These are phyloP conservation scores for Oxystoma pomonae DNA, from an alignment of 2,888 invertebrate genomes.

Conservation along the genomic window DNA sequence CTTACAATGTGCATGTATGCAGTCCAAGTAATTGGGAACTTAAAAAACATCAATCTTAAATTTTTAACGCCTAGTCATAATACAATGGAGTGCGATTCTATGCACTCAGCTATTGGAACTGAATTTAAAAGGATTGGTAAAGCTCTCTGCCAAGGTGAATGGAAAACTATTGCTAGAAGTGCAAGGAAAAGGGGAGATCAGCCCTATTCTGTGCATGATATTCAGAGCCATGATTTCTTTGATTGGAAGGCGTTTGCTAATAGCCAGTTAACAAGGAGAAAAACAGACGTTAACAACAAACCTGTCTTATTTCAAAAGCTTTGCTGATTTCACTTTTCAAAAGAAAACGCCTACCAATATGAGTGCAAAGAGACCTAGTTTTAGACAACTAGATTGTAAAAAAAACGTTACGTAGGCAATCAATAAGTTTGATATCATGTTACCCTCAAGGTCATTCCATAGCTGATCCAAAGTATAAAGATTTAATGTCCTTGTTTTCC, in stretches of 20 bases:
- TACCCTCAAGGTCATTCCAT: constrained; percentile 6
- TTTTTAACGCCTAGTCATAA: constrained; percentile 23
- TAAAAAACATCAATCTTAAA: constrained; percentile 28
- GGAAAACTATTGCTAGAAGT: constrained; percentile 17
- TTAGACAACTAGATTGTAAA: too few relatives aligned
- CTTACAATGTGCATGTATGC: constrained; percentile 27
- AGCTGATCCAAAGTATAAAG: constrained; percentile 7
- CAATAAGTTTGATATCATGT: not conserved
- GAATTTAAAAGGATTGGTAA: constrained; percentile 27
- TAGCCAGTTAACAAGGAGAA: too few relatives aligned
- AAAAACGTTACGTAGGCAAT: not conserved
- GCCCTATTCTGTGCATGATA: constrained; percentile 15
- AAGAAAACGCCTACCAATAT: too few relatives aligned
- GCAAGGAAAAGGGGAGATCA: constrained; percentile 19
- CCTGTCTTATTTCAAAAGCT: too few relatives aligned
- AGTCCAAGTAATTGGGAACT: constrained; percentile 23
- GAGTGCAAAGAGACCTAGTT: too few relatives aligned
- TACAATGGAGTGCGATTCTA: constrained; percentile 24
- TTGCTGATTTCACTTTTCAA: too few relatives aligned
- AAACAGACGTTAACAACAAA: too few relatives aligned
- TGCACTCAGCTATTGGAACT: constrained; percentile 28
- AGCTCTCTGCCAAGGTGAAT: constrained; percentile 15
- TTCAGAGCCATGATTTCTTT: constrained; percentile 7
- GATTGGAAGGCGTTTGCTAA: constrained; percentile 9
- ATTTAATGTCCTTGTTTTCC: constrained; percentile 11